Percentiles rank a stretch among this genome's conserved stretches.
These are phyloP conservation scores for Vidua macroura DNA, from an alignment of 2,113 vertebrate species.

Conservation along the genomic window DNA sequence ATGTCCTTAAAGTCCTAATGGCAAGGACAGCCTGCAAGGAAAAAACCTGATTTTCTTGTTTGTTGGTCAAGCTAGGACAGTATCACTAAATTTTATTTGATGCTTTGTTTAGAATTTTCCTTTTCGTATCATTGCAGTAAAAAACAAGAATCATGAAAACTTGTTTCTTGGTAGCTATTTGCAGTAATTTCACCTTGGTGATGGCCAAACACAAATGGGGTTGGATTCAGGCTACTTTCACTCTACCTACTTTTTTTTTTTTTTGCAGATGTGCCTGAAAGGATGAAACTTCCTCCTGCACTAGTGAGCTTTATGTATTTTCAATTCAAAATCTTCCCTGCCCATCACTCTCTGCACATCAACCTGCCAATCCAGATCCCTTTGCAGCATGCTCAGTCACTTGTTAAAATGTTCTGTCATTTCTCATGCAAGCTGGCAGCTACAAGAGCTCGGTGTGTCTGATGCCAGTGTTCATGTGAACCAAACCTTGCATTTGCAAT, in stretches of 20 bases:
- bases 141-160: not conserved
- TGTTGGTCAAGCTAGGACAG: not conserved
- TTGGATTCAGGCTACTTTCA: not conserved
- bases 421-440: not conserved
- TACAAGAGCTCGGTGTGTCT: not conserved
- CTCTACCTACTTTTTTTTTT: not conserved
- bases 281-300: not conserved
- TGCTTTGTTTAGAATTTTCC: not conserved
- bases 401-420: not conserved
- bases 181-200: not conserved
- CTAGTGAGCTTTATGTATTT: not conserved
- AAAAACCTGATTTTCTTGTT: not conserved
- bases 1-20: not conserved
- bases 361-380: not conserved
- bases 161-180: not conserved
- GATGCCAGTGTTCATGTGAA: not conserved
- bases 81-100: not conserved
- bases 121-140: not conserved
- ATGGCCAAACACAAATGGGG: not conserved
- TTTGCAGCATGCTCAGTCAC: not conserved
- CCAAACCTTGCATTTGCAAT: not conserved
- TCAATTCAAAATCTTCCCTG: not conserved
- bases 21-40: not conserved
- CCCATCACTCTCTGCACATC: not conserved
- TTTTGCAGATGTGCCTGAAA: not conserved